Evolutionary conservation across 2,888 invertebrate genomes (phyloP).

Genomic region (Drosophila vallismaia): DNA sequence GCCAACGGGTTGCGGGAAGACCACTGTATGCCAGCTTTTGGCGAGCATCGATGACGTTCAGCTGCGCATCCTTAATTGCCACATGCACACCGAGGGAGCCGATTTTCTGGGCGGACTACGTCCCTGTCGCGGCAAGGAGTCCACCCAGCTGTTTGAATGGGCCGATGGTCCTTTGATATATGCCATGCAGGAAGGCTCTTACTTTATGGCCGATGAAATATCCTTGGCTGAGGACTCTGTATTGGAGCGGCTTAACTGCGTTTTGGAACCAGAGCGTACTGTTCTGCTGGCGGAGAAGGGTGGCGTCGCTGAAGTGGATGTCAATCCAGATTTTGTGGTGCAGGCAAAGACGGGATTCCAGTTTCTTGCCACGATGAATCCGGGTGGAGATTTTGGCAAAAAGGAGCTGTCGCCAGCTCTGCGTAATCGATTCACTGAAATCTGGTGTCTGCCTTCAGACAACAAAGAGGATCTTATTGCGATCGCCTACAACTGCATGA

Average conservation of each 20-base stretch:
- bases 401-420: slow-evolving; percentile 99
- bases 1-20: slow-evolving; percentile 99
- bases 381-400: slow-evolving; percentile 99
- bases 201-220: slow-evolving; percentile 99
- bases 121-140: slow-evolving; percentile 87
- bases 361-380: slow-evolving; percentile 99
- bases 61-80: slow-evolving; percentile 96
- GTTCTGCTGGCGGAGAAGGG: slow-evolving; percentile 96
- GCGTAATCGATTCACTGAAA: slow-evolving; percentile 98
- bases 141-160: slow-evolving; percentile 93
- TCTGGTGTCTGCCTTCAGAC: slow-evolving; percentile 95
- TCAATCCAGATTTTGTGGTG: slow-evolving; percentile 85
- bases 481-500: slow-evolving; percentile 93
- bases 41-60: slow-evolving; percentile 88
- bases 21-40: slow-evolving; percentile 96
- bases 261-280: slow-evolving; percentile 96
- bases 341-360: slow-evolving; percentile 91
- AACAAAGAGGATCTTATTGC: slow-evolving; percentile 89
- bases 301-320: slow-evolving; percentile 85
- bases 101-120: slow-evolving; percentile 98
- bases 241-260: slow-evolving; percentile 97
- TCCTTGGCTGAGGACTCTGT: slow-evolving; percentile 99
- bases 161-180: slow-evolving; percentile 96
- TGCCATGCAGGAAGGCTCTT: slow-evolving; percentile 94
- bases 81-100: slow-evolving; percentile 99